Evolutionary conservation across 2,797 vertebrate species (phyloP), one percentile per base, ranked within the genome.

Genomic region (Macropus fuliginosus): DNA sequence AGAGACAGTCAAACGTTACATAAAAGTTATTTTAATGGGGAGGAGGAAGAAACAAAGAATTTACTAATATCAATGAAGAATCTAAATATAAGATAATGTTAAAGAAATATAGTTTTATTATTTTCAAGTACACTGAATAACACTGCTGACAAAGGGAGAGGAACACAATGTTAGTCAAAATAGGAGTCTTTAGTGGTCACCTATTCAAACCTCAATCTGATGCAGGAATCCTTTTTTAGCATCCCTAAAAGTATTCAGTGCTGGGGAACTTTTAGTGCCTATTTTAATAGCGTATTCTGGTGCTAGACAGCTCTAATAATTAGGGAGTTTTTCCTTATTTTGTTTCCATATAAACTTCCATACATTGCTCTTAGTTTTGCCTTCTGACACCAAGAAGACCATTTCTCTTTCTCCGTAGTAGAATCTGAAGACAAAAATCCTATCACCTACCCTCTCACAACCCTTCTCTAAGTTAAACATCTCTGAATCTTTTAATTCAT

Each of bases 61-160:
- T 74, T 18, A 74, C 5, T 21, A 8, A n/a, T 93, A 4, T 13
- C 56, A 91, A 56, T 81, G 54, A 95, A 92, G 91, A 92, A 5
- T 54, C 6, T 54, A 90, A 92, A 28, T 46, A 62, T 57, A 9
- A 94, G 52, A 55, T 87, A 89, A 89, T 57, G 92, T 90, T 21
- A 74, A 94, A 91, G 62, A 62, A 93, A 96, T 93, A 5, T 0
- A 40, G 18, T 91, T 93, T 93, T 92, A 94, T 95, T 92, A 94
- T 92, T 81, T 91, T 90, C 14, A 18, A 31, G 1, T 66, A n/a
- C n/a, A 24, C 54, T 62, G n/a, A 74, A 8, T 74, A 54, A 52
- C 9, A 54, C 18, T 21, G 66, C 4, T 92, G 54, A 12, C 14
- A 27, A 1, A 55, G 16, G 91, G 5, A 56, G 27, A 9, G 24